Evolutionary conservation across 2,888 invertebrate genomes (phyloP).

Genomic region (Acleris laterana): DNA sequence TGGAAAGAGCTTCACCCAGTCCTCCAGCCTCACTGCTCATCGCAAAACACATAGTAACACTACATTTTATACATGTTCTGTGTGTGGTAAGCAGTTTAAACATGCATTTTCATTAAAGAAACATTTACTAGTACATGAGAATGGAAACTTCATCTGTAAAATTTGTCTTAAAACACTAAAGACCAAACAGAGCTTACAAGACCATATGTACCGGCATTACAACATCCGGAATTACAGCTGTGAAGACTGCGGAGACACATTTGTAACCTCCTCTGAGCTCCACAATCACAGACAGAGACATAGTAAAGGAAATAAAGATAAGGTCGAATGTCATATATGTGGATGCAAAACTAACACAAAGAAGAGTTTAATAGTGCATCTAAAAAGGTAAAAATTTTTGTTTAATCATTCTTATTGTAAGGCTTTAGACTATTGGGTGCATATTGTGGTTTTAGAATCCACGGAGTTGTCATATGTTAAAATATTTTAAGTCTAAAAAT

Average conservation of each 20-base stretch:
- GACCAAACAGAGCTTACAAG: constrained; percentile 66
- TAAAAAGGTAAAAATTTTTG: constrained; percentile 62
- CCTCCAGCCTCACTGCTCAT: constrained; percentile 72
- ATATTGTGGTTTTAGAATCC: too few relatives aligned
- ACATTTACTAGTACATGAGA: constrained; percentile 70
- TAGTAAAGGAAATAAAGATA: constrained; percentile 50
- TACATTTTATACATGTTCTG: constrained; percentile 69
- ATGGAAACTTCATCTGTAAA: constrained; percentile 62
- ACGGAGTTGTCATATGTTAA: too few relatives aligned
- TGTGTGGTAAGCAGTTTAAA: constrained; percentile 80
- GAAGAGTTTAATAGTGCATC: constrained; percentile 69
- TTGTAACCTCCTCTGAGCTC: constrained; percentile 76
- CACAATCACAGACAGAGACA: constrained; percentile 74
- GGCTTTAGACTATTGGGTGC: too few relatives aligned
- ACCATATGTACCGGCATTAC: constrained; percentile 73
- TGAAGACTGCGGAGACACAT: constrained; percentile 77
- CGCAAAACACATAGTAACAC: constrained; percentile 68
- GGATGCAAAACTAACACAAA: constrained; percentile 72
- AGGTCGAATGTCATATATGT: constrained; percentile 72
- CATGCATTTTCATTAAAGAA: constrained; percentile 73
- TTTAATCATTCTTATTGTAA: background rate
- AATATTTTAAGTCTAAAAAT: too few relatives aligned
- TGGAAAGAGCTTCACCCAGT: constrained; percentile 75
- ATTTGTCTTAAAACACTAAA: constrained; percentile 74
- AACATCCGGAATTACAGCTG: constrained; percentile 76